Evolutionary conservation across 2,888 invertebrate species (phyloP), one percentile per base, ranked within the genome.

Genomic region (Agonopterix heracliana): DNA sequence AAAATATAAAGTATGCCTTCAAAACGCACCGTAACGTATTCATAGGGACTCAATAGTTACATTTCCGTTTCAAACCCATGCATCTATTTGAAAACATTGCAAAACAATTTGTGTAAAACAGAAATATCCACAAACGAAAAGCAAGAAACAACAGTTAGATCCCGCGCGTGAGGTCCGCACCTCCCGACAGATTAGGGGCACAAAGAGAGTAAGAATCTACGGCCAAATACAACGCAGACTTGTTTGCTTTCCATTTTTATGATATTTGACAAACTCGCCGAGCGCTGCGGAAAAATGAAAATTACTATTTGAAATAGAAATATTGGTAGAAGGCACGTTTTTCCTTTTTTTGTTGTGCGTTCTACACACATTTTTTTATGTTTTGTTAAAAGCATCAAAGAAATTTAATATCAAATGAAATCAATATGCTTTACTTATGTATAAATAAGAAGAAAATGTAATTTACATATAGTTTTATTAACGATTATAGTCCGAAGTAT

Each of bases 211-310:
- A 79, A 83, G 82, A 79, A 76, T 73, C 68, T 68, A 61, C 71
- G 69, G 60, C 78, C 81, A 86, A 87, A 87, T 85, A 87, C 72
- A 62, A 64, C 67, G 12, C n/a, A 13, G 63, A 60, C 61, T 72
- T 87, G 81, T 87, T 87, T 87, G 75, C 75, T 59, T 75, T 78
- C 73, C 77, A 82, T 84, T 85, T 87, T 86, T 86, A 79, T 84
- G 64, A 77, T 79, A 79, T 81, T 80, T 77, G 71, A 69, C 63
- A 63, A 64, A 65, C 70, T 65, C 68, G 55, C 52, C 60, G 61
- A 34, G 42, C 63, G 62, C 52, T 54, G 63, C 59, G 65, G 60
- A 55, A 58, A 72, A 78, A 75, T 75, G 26, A 77, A 73, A 75
- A 76, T 71, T 71, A 64, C 66, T 77, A 64, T 74, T 78, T 71